phyloP scores from a whole-genome alignment of 2,888 invertebrate genomes.

The Eurytoma adleriae region DNA sequence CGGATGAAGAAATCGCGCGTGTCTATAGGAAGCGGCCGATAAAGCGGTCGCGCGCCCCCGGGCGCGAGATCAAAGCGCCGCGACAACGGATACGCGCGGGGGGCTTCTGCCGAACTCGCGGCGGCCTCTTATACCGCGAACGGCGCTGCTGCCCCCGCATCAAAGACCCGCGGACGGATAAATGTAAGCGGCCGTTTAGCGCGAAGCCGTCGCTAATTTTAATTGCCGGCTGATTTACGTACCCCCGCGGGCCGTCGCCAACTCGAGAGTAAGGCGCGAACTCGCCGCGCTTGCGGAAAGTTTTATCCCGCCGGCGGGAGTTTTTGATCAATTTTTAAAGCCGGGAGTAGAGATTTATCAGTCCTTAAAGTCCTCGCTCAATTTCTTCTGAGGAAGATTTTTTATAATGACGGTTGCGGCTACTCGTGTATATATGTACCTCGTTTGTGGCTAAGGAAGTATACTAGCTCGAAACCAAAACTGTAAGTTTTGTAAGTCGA shows the following conservation, averaged over 20 bases:
- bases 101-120: constrained; percentile 62
- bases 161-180: constrained; percentile 74
- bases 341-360: too few species aligned
- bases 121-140: neutral
- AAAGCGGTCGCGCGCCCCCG: constrained; percentile 36
- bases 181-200: constrained; percentile 75
- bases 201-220: constrained; percentile 74
- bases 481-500: neutral
- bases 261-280: too few species aligned
- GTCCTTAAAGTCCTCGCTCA: too few species aligned
- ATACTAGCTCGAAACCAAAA: too few species aligned
- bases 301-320: too few species aligned
- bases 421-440: too few species aligned
- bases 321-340: too few species aligned
- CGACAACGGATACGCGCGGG: constrained; percentile 74
- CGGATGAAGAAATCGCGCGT: constrained; percentile 52
- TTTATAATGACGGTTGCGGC: too few species aligned
- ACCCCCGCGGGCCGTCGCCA: neutral
- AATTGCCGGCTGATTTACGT: constrained; percentile 73
- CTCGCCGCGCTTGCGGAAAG: too few species aligned
- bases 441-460: too few species aligned
- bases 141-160: constrained; percentile 60
- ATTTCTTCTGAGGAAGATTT: too few species aligned
- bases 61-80: constrained; percentile 71
- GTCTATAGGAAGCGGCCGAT: constrained; percentile 47